Evolutionary conservation across 2,888 invertebrate species (phyloP).

Genomic region (Ashinkailepas kermadecensis): DNA sequence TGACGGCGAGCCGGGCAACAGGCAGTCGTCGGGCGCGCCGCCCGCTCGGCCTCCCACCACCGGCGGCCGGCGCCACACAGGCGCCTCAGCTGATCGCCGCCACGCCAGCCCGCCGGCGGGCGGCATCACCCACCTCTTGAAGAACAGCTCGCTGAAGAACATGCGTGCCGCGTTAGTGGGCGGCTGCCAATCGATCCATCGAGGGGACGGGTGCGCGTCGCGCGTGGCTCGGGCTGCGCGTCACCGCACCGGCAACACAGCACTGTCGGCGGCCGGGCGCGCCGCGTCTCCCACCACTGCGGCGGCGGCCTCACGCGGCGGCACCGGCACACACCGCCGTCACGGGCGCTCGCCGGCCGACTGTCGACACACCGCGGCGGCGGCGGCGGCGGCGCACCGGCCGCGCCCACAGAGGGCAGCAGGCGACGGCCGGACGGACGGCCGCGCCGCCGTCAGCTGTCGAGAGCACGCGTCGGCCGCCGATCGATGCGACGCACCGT

Average conservation of each 20-base stretch:
- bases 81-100: background rate
- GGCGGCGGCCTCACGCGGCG: too few species aligned
- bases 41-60: background rate
- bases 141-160: conserved; percentile 20
- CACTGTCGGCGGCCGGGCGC: too few species aligned
- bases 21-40: background rate
- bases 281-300: too few species aligned
- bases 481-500: background rate
- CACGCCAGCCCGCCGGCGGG: background rate
- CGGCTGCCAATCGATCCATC: background rate
- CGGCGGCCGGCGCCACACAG: background rate
- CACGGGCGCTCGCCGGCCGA: background rate
- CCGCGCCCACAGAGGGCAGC: background rate
- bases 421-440: background rate
- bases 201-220: too few species aligned
- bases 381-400: background rate
- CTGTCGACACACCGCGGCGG: background rate
- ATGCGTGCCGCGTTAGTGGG: conserved; percentile 1
- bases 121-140: conserved; percentile 3
- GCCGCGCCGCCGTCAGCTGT: background rate
- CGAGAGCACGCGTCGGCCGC: background rate
- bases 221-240: too few species aligned
- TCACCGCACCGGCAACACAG: too few species aligned
- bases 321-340: too few species aligned
- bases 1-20: too few species aligned